A percentile compares a stretch with the other conserved stretches of the same genome.
Evolutionary conservation across 2,797 vertebrate genomes (phyloP).

Genomic region (Ctenopoma kingsleyae): DNA sequence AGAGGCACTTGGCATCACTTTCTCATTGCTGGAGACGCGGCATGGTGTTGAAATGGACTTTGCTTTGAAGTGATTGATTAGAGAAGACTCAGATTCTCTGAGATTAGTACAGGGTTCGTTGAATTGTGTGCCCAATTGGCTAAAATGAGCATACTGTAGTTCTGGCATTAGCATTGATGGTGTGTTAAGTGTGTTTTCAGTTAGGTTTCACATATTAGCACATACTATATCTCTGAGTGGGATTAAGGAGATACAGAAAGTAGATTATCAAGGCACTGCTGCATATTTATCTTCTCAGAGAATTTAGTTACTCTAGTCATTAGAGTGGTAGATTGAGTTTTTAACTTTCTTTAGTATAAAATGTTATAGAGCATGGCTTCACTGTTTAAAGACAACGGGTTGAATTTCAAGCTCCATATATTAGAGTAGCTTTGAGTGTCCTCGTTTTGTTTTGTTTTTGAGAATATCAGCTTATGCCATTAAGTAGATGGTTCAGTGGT

Average conservation of each 20-base stretch:
- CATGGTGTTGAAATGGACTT: constrained; percentile 47
- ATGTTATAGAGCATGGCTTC: constrained; percentile 3
- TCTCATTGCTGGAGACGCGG: constrained; percentile 58
- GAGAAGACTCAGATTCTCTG: constrained; percentile 25
- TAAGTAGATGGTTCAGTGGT: constrained; percentile 22
- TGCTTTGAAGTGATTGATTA: constrained; percentile 48
- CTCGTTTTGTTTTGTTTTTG: constrained; percentile 17
- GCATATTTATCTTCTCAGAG: constrained; percentile 35
- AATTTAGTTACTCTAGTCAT: constrained; percentile 11
- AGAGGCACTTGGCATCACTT: constrained; percentile 65
- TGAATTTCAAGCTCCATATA: constrained; percentile 35
- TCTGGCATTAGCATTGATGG: constrained; percentile 42
- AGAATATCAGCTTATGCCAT: constrained; percentile 13
- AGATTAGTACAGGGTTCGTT: constrained; percentile 38
- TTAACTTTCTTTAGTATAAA: constrained; percentile 5
- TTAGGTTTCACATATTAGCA: constrained; percentile 45
- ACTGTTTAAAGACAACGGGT: constrained; percentile 1
- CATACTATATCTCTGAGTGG: constrained; percentile 20
- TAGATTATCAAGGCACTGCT: constrained; percentile 35
- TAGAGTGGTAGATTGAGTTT: constrained; percentile 13
- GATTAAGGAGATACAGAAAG: constrained; percentile 34
- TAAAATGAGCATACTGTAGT: constrained; percentile 37
- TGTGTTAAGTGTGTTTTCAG: constrained; percentile 49
- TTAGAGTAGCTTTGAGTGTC: constrained; percentile 20
- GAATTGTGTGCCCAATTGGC: constrained; percentile 32